Evolutionary conservation across 2,113 vertebrate species (phyloP).

Genomic region (Chamaea fasciata): DNA sequence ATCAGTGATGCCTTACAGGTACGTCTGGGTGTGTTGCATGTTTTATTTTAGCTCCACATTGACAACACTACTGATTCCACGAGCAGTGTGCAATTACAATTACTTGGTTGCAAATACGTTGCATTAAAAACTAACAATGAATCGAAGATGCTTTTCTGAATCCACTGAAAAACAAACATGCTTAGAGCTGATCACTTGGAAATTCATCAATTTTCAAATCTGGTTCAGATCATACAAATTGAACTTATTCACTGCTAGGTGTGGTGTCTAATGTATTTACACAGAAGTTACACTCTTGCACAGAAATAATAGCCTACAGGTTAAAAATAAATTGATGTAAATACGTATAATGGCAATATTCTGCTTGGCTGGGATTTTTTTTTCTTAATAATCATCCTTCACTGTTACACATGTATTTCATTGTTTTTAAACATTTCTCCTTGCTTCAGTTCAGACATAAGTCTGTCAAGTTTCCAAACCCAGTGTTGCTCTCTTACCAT

Average conservation of each 20-base stretch:
- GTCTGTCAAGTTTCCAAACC: neutral
- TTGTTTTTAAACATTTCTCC: neutral
- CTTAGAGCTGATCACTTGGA: neutral
- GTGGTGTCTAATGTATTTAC: fast-evolving
- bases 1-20: neutral
- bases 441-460: neutral
- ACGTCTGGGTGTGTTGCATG: neutral
- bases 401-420: neutral
- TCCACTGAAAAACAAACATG: neutral
- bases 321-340: neutral
- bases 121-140: neutral
- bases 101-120: neutral
- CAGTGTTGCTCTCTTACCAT: neutral
- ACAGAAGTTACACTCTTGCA: neutral
- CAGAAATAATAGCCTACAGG: neutral
- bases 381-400: neutral
- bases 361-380: neutral
- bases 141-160: neutral
- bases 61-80: neutral
- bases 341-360: neutral
- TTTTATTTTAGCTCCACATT: neutral
- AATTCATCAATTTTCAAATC: neutral
- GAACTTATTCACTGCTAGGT: neutral
- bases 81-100: neutral
- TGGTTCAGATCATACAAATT: neutral